Conservation (phyloP, 2,888 invertebrate genomes). For the Drosophila nigritarsus region DNA sequence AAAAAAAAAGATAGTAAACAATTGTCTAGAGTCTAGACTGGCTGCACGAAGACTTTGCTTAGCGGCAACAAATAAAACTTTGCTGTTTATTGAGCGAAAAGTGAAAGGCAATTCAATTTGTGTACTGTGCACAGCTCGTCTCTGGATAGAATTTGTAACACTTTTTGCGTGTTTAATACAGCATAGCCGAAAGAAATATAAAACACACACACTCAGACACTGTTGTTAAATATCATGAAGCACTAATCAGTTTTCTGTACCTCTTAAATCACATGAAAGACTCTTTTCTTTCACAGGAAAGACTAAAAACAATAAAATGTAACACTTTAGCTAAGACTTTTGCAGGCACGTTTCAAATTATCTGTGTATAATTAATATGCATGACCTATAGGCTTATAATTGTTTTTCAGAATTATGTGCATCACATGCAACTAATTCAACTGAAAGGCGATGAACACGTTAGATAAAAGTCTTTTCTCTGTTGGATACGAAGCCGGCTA, state of each 20-base stretch:
- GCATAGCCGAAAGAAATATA: slow-evolving; percentile 36
- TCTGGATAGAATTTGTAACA: slow-evolving; percentile 72
- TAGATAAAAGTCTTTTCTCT: slow-evolving; percentile 54
- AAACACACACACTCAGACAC: background rate
- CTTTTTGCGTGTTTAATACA: slow-evolving; percentile 72
- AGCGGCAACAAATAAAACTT: slow-evolving; percentile 29
- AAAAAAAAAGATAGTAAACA: slow-evolving; percentile 13
- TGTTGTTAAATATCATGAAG: slow-evolving; percentile 52
- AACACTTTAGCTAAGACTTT: slow-evolving; percentile 21
- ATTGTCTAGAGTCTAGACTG: slow-evolving; percentile 14
- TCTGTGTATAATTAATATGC: slow-evolving; percentile 22
- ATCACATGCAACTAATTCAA: slow-evolving; percentile 50
- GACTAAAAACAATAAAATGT: slow-evolving; percentile 30
- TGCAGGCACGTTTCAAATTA: slow-evolving; percentile 27
- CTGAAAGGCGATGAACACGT: slow-evolving; percentile 53
- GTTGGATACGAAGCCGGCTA: slow-evolving; percentile 46
- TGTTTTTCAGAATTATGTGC: slow-evolving; percentile 34
- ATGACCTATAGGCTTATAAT: slow-evolving; percentile 29
- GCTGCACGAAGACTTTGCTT: slow-evolving; percentile 1
- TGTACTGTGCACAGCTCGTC: slow-evolving; percentile 25
- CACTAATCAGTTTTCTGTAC: slow-evolving; percentile 50
- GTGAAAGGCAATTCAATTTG: slow-evolving; percentile 59
- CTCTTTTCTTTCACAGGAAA: slow-evolving; percentile 30
- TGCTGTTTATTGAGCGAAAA: slow-evolving; percentile 64
- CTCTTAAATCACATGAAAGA: slow-evolving; percentile 28